Evolutionary conservation across 2,113 vertebrate genomes (phyloP), one percentile per base, ranked within the genome.

Genomic region (Rissa tridactyla): DNA sequence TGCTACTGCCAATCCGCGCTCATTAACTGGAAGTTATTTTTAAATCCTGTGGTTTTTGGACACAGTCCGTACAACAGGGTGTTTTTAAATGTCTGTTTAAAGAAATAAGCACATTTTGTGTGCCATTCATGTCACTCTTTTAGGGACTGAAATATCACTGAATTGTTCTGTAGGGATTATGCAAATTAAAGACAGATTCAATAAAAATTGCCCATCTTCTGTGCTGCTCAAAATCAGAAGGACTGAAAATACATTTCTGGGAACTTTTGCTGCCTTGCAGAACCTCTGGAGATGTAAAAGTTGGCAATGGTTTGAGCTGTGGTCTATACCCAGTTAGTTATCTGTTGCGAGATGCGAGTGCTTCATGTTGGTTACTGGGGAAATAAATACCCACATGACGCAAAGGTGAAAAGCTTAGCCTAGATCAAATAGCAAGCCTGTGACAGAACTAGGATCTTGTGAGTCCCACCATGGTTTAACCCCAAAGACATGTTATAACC

Each of bases 41-140:
- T 87, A 86, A 88, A 88, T 83, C 46, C 62, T 86, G 42, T 84
- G 88, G 0, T 26, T 94, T 94, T 95, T 96, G 96, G 94, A 93
- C 87, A 47, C 38, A 19, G 71, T 90, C 88, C 90, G 90, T 94
- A 97, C 14, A 23, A 73, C 3, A 27, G 94, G 92, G 75, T 92
- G 96, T 93, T 97, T 97, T 88, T 64, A 94, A 97, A 73, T 54
- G 47, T 57, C 46, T 55, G 76, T 86, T 94, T 38, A 81, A 94
- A 96, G 82, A 87, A 93, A 88, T 16, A 62, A 79, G 55, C 91
- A 47, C 83, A 60, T 90, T 97, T 84, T 0, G 0, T 16, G 13
- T 94, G 69, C 73, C 95, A 75, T 92, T 94, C 77, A 47, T 77
- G 65, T 90, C 69, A 46, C 57, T 62, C 71, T 86, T 85, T 46